Percentiles rank a stretch among this genome's conserved stretches.
These are phyloP conservation scores for Phaetusa simplex DNA, from an alignment of 2,113 vertebrate genomes.

Conservation along the genomic window DNA sequence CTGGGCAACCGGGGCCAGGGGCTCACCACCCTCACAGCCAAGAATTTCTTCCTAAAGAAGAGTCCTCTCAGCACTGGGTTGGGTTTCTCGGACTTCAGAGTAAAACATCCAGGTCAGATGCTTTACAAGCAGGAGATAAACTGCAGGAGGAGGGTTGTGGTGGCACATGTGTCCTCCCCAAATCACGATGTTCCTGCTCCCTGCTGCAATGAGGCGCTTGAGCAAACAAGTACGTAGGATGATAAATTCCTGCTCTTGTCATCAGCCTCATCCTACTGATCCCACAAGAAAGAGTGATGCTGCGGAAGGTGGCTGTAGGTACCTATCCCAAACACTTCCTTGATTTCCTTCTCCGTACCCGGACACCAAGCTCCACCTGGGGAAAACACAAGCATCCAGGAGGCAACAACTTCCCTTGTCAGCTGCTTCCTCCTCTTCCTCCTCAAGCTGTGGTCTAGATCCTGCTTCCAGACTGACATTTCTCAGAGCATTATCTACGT, in stretches of 20 bases:
- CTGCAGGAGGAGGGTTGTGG: background rate
- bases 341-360: fast-evolving
- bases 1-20: too few species aligned
- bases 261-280: background rate
- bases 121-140: background rate
- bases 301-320: background rate
- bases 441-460: background rate
- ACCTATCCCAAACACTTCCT: background rate
- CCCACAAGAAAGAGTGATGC: background rate
- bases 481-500: background rate
- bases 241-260: background rate
- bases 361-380: background rate
- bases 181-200: background rate
- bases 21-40: too few species aligned
- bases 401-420: background rate
- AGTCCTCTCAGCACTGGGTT: background rate
- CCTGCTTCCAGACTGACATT: background rate
- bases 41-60: too few species aligned
- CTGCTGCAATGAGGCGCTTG: background rate
- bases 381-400: background rate
- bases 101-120: background rate
- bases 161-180: fast-evolving
- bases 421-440: background rate
- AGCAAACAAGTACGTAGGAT: background rate
- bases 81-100: background rate